phyloP scores from a whole-genome alignment of 2,113 vertebrate species.

The Solenodon paradoxus region DNA sequence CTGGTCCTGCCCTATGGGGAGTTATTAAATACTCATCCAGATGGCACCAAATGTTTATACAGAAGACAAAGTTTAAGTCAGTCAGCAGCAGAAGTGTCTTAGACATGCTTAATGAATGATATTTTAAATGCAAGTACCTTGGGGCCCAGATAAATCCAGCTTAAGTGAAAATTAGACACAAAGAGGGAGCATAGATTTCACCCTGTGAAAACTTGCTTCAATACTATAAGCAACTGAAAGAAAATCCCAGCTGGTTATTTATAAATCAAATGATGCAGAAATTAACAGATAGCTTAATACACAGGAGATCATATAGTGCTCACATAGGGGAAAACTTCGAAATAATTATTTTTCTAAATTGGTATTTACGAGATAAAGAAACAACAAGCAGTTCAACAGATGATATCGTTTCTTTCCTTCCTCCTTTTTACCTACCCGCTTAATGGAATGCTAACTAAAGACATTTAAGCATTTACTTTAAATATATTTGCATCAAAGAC shows the following conservation, averaged over 20 bases:
- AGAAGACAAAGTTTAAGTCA: slow-evolving; percentile 81
- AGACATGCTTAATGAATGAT: slow-evolving; percentile 81
- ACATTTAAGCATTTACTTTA: background rate
- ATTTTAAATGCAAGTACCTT: slow-evolving; percentile 80
- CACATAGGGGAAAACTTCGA: background rate
- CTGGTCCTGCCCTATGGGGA: slow-evolving; percentile 70
- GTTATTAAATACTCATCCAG: slow-evolving; percentile 82
- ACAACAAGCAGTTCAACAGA: background rate
- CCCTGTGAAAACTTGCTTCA: slow-evolving; percentile 50
- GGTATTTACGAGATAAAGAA: background rate
- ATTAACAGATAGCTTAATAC: slow-evolving; percentile 16
- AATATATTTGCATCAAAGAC: slow-evolving; percentile 17
- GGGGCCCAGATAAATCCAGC: slow-evolving; percentile 74
- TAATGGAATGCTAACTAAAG: background rate
- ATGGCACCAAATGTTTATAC: slow-evolving; percentile 82
- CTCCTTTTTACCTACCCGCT: background rate
- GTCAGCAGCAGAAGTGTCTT: slow-evolving; percentile 77
- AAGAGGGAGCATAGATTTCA: background rate
- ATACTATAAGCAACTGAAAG: slow-evolving; percentile 47
- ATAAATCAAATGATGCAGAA: slow-evolving; percentile 60
- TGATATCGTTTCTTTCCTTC: background rate
- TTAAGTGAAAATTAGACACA: slow-evolving; percentile 66
- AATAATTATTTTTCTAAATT: background rate
- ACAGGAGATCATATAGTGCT: background rate
- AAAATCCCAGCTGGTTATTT: slow-evolving; percentile 52